These are phyloP conservation scores for Phocoena phocoena DNA, from an alignment of 2,113 vertebrate species.

Conservation along the genomic window DNA sequence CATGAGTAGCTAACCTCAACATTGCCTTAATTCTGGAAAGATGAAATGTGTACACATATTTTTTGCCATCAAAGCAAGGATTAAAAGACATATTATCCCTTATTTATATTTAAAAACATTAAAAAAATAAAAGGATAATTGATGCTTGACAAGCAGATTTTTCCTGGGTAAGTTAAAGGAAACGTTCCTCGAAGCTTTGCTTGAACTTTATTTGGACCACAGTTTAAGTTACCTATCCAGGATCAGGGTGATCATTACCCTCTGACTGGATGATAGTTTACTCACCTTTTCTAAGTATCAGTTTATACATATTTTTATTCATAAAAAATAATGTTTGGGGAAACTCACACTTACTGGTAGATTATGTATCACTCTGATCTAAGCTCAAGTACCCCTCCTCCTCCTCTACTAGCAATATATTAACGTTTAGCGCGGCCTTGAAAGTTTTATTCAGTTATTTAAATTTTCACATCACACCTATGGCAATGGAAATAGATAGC, in stretches of 20 bases:
- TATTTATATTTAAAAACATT: background rate
- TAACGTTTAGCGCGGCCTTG: background rate
- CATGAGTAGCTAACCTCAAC: slow-evolving; percentile 45
- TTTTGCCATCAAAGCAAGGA: background rate
- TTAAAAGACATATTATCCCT: background rate
- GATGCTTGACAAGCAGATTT: background rate
- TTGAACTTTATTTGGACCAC: background rate
- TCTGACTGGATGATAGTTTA: background rate
- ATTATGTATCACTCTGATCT: background rate
- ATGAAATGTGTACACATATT: background rate
- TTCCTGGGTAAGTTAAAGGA: background rate
- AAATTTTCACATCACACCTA: background rate
- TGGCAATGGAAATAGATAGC: background rate
- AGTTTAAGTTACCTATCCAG: background rate
- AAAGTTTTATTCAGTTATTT: background rate
- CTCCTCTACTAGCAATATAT: background rate
- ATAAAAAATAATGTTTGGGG: background rate
- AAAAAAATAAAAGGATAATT: background rate
- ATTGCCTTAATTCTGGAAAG: background rate
- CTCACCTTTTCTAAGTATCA: background rate
- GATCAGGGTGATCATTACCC: background rate
- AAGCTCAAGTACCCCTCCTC: background rate
- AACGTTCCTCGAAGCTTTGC: background rate
- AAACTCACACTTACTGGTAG: background rate
- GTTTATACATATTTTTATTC: background rate